Evolutionary conservation across 2,113 vertebrate species (phyloP), one percentile per base, ranked within the genome.

Genomic region (Bubo blakistoni): DNA sequence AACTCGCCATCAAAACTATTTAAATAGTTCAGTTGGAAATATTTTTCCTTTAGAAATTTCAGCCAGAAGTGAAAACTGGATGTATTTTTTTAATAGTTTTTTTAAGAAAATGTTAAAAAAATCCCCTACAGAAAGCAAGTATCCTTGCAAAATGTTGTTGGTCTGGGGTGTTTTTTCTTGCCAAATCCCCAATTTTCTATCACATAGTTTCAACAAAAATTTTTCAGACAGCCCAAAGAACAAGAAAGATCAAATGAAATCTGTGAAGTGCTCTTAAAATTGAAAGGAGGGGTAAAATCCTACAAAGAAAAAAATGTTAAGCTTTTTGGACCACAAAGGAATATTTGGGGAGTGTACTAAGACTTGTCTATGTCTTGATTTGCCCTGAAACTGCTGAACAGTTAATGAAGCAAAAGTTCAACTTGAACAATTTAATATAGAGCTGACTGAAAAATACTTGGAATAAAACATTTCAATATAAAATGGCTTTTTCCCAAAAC

Each of bases 371-470:
- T 74, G 44, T 76, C 66, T 82, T 91, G 87, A 85, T 92, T 93
- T 97, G 67, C 76, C 46, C 74, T 81, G 74, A 93, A 95, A 92
- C 90, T 93, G 32, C 76, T 95, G 81, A 90, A 91, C 46, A 95
- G 51, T 81, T 88, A 90, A 82, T 90, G 85, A 93, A 96, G 59
- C 25, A 86, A 77, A 95, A 95, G 92, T 94, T 96, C 79, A 88
- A 49, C 51, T 94, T 0, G 0, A 72, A 85, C 12, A 61, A 5
- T 93, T 92, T 93, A 65, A 93, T 82, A 61, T 93, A 83, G 63
- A 83, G n/a, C 62, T 90, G 55, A 83, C 16, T 57, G 63, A 94
- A 96, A 95, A 88, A 62, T 59, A 92, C 67, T 95, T 86, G 38
- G 47, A 92, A 47, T 38, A 86, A 95, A 95, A 74, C 18, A 52